A percentile compares a stretch with the other conserved stretches of the same genome.
phyloP scores from a whole-genome alignment of 2,888 invertebrate genomes.

The Orthonevra nobilis region DNA sequence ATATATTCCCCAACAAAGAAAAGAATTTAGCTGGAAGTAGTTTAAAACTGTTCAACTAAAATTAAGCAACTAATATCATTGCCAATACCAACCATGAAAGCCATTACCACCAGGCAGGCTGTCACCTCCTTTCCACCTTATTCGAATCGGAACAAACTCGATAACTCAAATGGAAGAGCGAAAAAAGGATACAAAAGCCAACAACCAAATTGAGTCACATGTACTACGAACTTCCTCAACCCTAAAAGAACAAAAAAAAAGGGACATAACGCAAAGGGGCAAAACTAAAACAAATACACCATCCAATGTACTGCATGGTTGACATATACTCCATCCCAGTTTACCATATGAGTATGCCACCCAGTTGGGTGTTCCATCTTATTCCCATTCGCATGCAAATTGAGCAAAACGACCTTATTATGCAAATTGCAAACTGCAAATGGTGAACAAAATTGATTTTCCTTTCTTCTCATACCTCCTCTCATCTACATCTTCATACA shows the following conservation, averaged over 20 bases:
- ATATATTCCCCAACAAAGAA: too few relatives aligned
- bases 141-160: slow-evolving; percentile 21
- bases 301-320: slow-evolving; percentile 22
- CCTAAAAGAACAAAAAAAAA: slow-evolving; percentile 5
- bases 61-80: too few relatives aligned
- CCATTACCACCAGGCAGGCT: slow-evolving; percentile 13
- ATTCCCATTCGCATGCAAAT: slow-evolving; percentile 79
- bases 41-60: too few relatives aligned
- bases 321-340: slow-evolving; percentile 3
- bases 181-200: slow-evolving; percentile 2
- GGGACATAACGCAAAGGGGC: slow-evolving; percentile 21
- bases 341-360: neutral
- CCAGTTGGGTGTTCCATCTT: slow-evolving; percentile 18
- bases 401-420: slow-evolving; percentile 80
- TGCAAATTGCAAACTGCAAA: slow-evolving; percentile 80
- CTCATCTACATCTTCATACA: slow-evolving; percentile 25
- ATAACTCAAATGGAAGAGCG: slow-evolving; percentile 37
- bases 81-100: too few relatives aligned
- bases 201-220: slow-evolving; percentile 46
- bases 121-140: slow-evolving; percentile 12
- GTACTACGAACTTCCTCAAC: slow-evolving; percentile 22
- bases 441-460: slow-evolving; percentile 80
- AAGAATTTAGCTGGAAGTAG: too few relatives aligned
- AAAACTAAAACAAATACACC: slow-evolving; percentile 32
- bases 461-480: slow-evolving; percentile 69